Evolutionary conservation across 2,888 invertebrate genomes (phyloP).

Genomic region (Candidula unifasciata): DNA sequence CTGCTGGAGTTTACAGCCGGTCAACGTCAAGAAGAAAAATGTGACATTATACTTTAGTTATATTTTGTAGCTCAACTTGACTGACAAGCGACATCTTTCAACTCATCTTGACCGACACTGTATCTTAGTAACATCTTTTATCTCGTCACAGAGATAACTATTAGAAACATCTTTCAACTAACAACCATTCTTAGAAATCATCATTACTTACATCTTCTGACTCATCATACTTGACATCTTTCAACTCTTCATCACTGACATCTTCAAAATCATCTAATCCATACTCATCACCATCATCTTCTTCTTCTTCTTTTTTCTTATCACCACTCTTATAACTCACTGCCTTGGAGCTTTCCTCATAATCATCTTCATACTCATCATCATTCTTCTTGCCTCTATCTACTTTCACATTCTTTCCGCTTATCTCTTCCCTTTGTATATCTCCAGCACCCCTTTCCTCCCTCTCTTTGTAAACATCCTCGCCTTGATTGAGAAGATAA

Average conservation of each 20-base stretch:
- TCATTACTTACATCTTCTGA: too few species aligned
- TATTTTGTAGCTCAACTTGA: too few species aligned
- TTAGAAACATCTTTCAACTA: too few species aligned
- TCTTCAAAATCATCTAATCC: conserved; percentile 45
- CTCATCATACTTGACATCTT: too few species aligned
- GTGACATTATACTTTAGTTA: too few species aligned
- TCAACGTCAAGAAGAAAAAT: too few species aligned
- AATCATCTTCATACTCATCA: conserved; percentile 27
- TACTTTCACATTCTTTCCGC: background rate
- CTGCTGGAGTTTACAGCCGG: too few species aligned
- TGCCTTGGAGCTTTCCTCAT: conserved; percentile 11
- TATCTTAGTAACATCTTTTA: too few species aligned
- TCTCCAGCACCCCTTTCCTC: background rate
- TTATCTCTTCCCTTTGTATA: background rate
- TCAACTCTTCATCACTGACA: conserved; percentile 30
- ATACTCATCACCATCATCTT: conserved; percentile 36
- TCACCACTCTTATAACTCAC: background rate
- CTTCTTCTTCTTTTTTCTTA: conserved; percentile 30
- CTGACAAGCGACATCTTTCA: too few species aligned
- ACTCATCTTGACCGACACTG: too few species aligned
- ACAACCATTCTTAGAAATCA: too few species aligned
- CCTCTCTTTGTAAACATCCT: background rate
- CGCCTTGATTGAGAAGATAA: conserved; percentile 9
- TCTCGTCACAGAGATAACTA: too few species aligned
- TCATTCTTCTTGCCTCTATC: background rate